Conservation (phyloP, 2,113 vertebrate genomes). For the Stegostoma tigrinum region DNA sequence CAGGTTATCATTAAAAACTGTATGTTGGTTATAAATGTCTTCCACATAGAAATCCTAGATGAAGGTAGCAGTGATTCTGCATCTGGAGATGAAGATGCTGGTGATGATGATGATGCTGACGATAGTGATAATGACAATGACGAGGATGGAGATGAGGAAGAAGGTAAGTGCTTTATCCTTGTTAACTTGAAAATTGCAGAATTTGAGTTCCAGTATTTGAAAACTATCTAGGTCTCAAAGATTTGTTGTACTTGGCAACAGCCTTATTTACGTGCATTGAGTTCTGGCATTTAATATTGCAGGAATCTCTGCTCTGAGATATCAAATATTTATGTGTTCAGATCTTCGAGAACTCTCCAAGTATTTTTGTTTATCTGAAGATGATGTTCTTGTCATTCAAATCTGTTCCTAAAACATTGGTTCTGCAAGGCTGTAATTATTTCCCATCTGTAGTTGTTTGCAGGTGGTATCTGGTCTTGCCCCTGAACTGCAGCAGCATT, state of each 20-base stretch:
- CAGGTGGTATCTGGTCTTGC: not conserved
- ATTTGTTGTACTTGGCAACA: not conserved
- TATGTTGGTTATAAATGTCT: conserved; percentile 32
- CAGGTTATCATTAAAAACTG: not conserved
- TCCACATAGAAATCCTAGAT: conserved; percentile 81
- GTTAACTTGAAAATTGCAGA: not conserved
- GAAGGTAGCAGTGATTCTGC: conserved; percentile 88
- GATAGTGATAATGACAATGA: conserved; percentile 68
- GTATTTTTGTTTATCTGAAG: not conserved
- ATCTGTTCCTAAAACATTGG: not conserved
- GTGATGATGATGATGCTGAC: conserved; percentile 65
- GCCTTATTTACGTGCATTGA: not conserved
- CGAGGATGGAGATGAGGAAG: conserved; percentile 60
- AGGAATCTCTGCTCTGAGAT: not conserved
- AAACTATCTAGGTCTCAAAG: not conserved
- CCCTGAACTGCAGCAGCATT: not conserved
- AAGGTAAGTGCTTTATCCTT: not conserved
- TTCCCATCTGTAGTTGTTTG: not conserved
- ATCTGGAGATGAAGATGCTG: conserved; percentile 70
- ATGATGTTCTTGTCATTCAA: not conserved
- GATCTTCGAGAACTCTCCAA: not conserved
- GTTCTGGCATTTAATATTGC: not conserved
- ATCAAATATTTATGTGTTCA: not conserved
- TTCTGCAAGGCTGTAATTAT: not conserved
- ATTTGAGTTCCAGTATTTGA: not conserved